These are phyloP conservation scores for Pyxicephalus adspersus DNA, from an alignment of 2,113 vertebrate species.

Conservation along the genomic window DNA sequence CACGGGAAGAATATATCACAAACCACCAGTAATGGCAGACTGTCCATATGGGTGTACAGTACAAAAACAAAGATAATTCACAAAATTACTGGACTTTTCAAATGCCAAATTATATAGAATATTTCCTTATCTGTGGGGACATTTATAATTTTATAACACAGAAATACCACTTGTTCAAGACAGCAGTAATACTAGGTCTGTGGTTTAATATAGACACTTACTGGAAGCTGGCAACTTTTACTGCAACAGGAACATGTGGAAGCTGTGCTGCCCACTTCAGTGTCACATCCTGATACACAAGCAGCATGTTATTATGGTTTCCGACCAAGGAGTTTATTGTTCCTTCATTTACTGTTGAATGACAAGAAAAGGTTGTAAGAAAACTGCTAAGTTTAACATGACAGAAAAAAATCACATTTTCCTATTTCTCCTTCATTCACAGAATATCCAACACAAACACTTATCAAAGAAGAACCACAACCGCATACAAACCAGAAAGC, in stretches of 20 bases:
- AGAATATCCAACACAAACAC: no score
- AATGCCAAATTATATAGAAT: no score
- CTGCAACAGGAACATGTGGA: constrained; percentile 81
- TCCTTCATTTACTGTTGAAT: constrained; percentile 83
- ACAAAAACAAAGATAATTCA: no score
- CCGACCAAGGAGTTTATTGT: constrained; percentile 86
- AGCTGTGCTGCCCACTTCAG: constrained; percentile 94
- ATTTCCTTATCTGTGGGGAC: background rate
- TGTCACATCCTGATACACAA: constrained; percentile 90
- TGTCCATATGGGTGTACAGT: no score
- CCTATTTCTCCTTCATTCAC: background rate
- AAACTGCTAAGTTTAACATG: constrained; percentile 23
- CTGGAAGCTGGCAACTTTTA: constrained; percentile 85
- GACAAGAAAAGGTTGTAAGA: constrained; percentile 45
- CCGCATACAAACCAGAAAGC: no score
- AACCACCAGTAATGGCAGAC: no score
- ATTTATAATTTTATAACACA: no score
- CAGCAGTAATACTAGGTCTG: constrained; percentile 1
- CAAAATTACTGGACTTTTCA: no score
- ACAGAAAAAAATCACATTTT: background rate
- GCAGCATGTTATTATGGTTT: constrained; percentile 88
- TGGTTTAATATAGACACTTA: constrained; percentile 72
- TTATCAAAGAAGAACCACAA: no score
- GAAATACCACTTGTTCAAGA: background rate
- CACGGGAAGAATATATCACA: no score